A percentile compares a stretch with the other conserved stretches of the same genome.
These are phyloP conservation scores for Philereme transversata DNA, from an alignment of 2,888 invertebrate species.

Conservation along the genomic window DNA sequence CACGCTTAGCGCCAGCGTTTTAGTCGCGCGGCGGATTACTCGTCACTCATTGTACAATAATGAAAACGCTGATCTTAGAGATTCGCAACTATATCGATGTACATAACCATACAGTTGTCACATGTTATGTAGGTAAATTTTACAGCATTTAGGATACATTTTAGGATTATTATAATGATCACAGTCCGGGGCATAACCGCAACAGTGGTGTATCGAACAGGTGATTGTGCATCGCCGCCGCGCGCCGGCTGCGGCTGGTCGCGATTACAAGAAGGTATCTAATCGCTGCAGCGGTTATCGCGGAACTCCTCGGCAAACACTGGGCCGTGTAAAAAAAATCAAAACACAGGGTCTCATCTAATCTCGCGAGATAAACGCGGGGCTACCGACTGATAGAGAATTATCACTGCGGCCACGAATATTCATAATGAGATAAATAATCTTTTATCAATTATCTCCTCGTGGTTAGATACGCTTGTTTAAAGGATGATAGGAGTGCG, in stretches of 20 bases:
- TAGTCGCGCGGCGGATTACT: too few relatives aligned
- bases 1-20: too few relatives aligned
- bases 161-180: too few relatives aligned
- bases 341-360: slow-evolving; percentile 83
- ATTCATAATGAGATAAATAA: slow-evolving; percentile 84
- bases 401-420: slow-evolving; percentile 80
- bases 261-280: slow-evolving; percentile 61
- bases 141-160: too few relatives aligned
- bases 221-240: slow-evolving; percentile 16
- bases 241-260: slow-evolving; percentile 11
- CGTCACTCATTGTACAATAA: too few relatives aligned
- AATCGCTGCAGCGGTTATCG: slow-evolving; percentile 77
- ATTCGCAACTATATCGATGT: too few relatives aligned
- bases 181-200: not conserved
- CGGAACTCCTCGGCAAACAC: slow-evolving; percentile 84
- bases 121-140: too few relatives aligned
- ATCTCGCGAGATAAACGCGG: slow-evolving; percentile 82
- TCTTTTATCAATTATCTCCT: slow-evolving; percentile 83
- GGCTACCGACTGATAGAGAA: slow-evolving; percentile 83
- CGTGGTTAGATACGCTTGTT: slow-evolving; percentile 79
- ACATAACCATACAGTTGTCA: too few relatives aligned
- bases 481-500: slow-evolving; percentile 79
- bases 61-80: too few relatives aligned
- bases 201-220: not conserved
- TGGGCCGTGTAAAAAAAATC: slow-evolving; percentile 77